phyloP scores from a whole-genome alignment of 1,140 invertebrate genomes.

The Heliothis subflexa region DNA sequence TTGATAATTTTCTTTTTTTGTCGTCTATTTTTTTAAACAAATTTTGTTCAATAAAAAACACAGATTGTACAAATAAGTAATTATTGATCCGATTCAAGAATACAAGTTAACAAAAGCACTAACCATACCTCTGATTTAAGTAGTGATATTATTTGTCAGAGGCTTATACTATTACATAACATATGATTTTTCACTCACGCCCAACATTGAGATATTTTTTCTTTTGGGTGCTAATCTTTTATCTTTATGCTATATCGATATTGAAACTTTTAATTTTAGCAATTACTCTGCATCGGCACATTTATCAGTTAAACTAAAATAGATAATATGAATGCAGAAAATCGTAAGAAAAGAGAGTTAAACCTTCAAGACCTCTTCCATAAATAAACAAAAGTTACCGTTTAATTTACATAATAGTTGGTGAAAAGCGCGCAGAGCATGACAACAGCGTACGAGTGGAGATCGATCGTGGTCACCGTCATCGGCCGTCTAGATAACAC shows the following conservation, averaged over 20 bases:
- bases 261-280: background rate
- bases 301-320: background rate
- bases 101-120: no score
- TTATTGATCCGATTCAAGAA: no score
- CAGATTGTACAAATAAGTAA: no score
- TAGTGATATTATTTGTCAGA: background rate
- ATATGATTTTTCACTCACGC: background rate
- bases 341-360: background rate
- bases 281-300: background rate
- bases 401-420: slow-evolving; percentile 18
- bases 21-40: no score
- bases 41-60: no score
- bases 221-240: background rate
- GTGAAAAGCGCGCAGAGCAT: slow-evolving; percentile 7
- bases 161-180: background rate
- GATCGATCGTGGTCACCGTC: slow-evolving; percentile 81
- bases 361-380: background rate
- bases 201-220: background rate
- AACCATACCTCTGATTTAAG: no score
- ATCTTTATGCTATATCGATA: background rate
- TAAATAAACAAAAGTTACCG: background rate
- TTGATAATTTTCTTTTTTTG: no score
- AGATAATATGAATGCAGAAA: background rate
- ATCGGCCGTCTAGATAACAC: slow-evolving; percentile 74
- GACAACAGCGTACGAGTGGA: slow-evolving; percentile 49